Percentiles rank a stretch among this genome's conserved stretches.
phyloP scores from a whole-genome alignment of 2,113 vertebrate genomes.

The Leptodactylus fuscus region DNA sequence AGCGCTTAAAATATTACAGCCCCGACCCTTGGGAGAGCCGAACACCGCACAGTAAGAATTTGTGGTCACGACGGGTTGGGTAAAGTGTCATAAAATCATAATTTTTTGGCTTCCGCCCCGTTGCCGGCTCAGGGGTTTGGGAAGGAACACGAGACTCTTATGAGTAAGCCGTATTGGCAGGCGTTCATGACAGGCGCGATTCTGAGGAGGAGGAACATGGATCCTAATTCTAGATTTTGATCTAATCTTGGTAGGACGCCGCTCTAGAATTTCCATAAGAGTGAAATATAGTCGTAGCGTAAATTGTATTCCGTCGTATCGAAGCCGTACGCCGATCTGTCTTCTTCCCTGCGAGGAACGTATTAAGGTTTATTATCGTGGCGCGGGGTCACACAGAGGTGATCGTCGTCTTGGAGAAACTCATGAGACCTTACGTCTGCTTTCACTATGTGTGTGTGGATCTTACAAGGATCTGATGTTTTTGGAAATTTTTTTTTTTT shows the following conservation, averaged over 20 bases:
- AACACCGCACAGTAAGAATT: constrained; percentile 28
- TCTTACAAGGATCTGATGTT: no score
- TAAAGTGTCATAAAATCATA: constrained; percentile 37
- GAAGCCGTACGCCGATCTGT: background rate
- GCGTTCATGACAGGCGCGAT: background rate
- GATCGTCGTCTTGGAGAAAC: background rate
- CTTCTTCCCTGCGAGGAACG: background rate
- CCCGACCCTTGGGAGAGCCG: background rate
- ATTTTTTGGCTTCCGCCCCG: constrained; percentile 30
- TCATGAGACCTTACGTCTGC: background rate
- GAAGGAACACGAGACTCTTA: background rate
- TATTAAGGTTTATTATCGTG: background rate
- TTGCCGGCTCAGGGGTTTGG: background rate
- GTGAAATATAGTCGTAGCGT: background rate
- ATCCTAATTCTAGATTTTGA: constrained; percentile 8
- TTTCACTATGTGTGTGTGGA: no score
- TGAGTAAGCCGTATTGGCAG: constrained; percentile 45
- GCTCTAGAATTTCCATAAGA: constrained; percentile 7
- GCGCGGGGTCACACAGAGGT: background rate
- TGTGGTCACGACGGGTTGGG: constrained; percentile 26
- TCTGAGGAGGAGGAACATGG: background rate
- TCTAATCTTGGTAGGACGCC: constrained; percentile 9
- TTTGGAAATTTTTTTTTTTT: no score
- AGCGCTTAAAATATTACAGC: background rate
- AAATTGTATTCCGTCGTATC: constrained; percentile 1